Conservation (phyloP, 2,888 invertebrate species). For the Oegoconia quadripuncta region DNA sequence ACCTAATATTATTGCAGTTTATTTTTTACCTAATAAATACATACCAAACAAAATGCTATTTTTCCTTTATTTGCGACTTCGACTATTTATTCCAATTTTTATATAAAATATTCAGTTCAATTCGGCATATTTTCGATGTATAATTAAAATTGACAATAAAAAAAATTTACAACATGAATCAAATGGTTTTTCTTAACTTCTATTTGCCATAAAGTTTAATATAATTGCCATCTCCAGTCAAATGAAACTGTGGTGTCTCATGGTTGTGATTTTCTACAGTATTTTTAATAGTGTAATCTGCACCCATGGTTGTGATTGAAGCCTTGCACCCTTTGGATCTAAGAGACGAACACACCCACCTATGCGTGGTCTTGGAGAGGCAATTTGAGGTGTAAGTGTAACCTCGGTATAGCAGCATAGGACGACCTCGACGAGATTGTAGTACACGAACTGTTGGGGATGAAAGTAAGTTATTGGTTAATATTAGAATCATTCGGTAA, state of each 20-base stretch:
- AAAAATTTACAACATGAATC: too few species aligned
- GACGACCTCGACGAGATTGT: constrained; percentile 20
- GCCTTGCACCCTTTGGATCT: constrained; percentile 22
- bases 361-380: constrained; percentile 10
- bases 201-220: constrained; percentile 2
- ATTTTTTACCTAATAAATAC: too few species aligned
- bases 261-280: constrained; percentile 13
- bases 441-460: constrained; percentile 14
- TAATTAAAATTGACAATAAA: too few species aligned
- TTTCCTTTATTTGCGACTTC: too few species aligned
- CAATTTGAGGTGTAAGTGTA: constrained; percentile 19
- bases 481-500: neutral
- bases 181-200: too few species aligned
- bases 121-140: too few species aligned
- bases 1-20: too few species aligned
- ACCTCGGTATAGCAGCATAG: constrained; percentile 16
- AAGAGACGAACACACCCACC: constrained; percentile 24
- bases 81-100: too few species aligned
- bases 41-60: too few species aligned
- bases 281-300: constrained; percentile 3
- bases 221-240: constrained; percentile 9
- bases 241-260: constrained; percentile 1
- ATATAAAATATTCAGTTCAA: too few species aligned
- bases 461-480: neutral
- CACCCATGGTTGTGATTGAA: constrained; percentile 12